These are phyloP conservation scores for Eulithis prunata DNA, from an alignment of 2,888 invertebrate species.

Conservation along the genomic window DNA sequence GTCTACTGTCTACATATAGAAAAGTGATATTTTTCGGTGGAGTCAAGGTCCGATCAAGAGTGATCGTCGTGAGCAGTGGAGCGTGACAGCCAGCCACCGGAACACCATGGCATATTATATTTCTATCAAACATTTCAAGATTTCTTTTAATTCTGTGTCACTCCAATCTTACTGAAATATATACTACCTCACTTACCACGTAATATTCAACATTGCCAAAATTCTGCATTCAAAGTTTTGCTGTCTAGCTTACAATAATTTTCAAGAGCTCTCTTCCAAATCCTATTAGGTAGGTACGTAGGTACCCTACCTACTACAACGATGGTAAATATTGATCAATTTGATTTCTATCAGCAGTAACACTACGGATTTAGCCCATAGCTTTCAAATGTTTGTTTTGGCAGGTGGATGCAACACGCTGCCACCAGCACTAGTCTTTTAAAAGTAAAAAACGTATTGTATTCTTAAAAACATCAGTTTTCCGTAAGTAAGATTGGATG, in stretches of 20 bases:
- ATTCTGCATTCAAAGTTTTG: too few relatives aligned
- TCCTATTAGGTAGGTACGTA: too few relatives aligned
- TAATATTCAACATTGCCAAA: too few relatives aligned
- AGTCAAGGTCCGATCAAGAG: slow-evolving; percentile 53
- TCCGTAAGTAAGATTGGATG: too few relatives aligned
- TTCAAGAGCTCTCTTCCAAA: too few relatives aligned
- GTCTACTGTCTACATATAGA: too few relatives aligned
- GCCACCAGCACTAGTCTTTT: not conserved
- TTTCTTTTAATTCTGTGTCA: slow-evolving; percentile 14
- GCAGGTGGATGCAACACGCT: slow-evolving; percentile 60
- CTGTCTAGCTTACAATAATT: too few relatives aligned
- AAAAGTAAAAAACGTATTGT: too few relatives aligned
- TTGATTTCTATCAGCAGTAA: slow-evolving; percentile 3
- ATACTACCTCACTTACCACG: too few relatives aligned
- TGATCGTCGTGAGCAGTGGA: slow-evolving; percentile 46
- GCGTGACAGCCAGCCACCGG: slow-evolving; percentile 53
- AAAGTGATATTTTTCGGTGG: slow-evolving; percentile 52
- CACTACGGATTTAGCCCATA: slow-evolving; percentile 8
- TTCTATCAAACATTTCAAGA: slow-evolving; percentile 45
- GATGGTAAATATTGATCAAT: not conserved
- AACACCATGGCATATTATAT: slow-evolving; percentile 54
- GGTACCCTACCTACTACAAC: too few relatives aligned
- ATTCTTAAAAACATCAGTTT: not conserved
- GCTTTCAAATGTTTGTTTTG: slow-evolving; percentile 60
- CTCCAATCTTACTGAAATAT: not conserved